phyloP scores from a whole-genome alignment of 2,888 invertebrate species.

The Rhagophthalmus giganteus region DNA sequence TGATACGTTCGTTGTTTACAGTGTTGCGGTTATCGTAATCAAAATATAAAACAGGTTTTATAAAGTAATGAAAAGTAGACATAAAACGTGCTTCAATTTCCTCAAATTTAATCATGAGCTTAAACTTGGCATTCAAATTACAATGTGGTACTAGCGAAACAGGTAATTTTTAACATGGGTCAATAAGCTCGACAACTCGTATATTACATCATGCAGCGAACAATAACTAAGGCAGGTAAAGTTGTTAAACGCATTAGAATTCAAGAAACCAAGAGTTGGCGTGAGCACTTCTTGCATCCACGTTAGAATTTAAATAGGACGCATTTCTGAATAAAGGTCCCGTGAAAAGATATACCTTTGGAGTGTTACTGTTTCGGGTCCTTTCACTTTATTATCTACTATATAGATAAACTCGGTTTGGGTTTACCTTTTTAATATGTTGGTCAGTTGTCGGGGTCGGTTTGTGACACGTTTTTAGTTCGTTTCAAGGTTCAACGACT shows the following conservation, averaged over 20 bases:
- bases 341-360: not conserved
- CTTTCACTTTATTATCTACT: not conserved
- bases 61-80: conserved; percentile 5
- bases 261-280: conserved; percentile 1
- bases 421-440: conserved; percentile 1
- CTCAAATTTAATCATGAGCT: conserved; percentile 4
- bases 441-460: conserved; percentile 1
- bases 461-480: not conserved
- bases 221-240: not conserved
- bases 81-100: conserved; percentile 8
- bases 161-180: conserved; percentile 26
- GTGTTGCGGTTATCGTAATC: not conserved
- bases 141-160: conserved; percentile 23
- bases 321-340: not conserved
- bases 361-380: not conserved
- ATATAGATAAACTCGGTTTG: not conserved
- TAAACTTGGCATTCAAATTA: conserved; percentile 28
- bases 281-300: not conserved
- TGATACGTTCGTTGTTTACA: not conserved
- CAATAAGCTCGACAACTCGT: conserved; percentile 13
- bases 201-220: conserved; percentile 1
- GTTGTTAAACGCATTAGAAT: not conserved
- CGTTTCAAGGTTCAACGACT: conserved; percentile 17
- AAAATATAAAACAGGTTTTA: conserved; percentile 9
- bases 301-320: not conserved